Evolutionary conservation across 1,140 invertebrate species (phyloP).

Genomic region (Pseudoatta argentina): DNA sequence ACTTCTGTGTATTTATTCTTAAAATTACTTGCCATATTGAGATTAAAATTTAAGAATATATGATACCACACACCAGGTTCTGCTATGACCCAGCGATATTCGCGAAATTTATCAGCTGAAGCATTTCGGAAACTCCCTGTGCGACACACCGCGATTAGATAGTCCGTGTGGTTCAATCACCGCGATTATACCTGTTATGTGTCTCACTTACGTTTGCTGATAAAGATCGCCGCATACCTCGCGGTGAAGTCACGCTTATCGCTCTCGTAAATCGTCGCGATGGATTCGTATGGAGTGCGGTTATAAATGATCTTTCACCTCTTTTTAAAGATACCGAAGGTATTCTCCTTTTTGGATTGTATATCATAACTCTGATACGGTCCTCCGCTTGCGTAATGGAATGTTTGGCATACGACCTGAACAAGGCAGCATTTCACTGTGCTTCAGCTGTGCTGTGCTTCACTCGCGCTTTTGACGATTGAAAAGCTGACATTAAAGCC

Average conservation of each 20-base stretch:
- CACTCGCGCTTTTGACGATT: background rate
- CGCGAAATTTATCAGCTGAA: conserved; percentile 52
- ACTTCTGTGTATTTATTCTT: background rate
- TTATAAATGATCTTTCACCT: conserved; percentile 31
- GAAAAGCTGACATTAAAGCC: conserved; percentile 7
- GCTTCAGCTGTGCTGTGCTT: background rate
- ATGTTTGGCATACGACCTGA: background rate
- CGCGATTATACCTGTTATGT: conserved; percentile 64
- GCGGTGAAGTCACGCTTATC: conserved; percentile 57
- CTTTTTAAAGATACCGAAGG: background rate
- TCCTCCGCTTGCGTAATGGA: background rate
- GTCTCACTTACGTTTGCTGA: conserved; percentile 61
- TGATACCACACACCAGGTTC: no score
- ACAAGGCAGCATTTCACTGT: background rate
- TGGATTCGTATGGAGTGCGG: background rate
- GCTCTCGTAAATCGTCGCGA: conserved; percentile 36
- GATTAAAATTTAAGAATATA: background rate
- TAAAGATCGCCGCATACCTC: conserved; percentile 66
- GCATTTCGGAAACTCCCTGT: conserved; percentile 28
- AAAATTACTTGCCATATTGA: background rate
- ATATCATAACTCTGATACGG: background rate
- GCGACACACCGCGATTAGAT: conserved; percentile 18
- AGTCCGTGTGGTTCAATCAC: conserved; percentile 63
- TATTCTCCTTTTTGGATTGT: background rate
- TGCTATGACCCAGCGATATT: background rate